Evolutionary conservation across 2,113 vertebrate species (phyloP).

Genomic region (Cryptotis parvus): DNA sequence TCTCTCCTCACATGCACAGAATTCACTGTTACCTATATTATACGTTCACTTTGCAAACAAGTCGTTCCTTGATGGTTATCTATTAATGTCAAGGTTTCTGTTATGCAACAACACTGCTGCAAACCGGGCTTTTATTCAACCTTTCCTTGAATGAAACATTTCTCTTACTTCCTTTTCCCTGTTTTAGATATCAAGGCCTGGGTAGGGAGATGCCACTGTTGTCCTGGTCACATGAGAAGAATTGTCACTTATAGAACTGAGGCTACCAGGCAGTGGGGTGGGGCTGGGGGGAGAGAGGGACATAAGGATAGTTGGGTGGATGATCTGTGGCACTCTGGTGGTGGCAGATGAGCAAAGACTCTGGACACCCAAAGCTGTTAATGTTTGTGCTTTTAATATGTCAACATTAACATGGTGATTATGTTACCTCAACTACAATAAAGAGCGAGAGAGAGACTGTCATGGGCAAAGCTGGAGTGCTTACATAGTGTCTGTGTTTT

Average conservation of each 20-base stretch:
- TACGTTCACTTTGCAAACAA: background rate
- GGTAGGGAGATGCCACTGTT: slow-evolving; percentile 27
- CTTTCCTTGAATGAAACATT: slow-evolving; percentile 54
- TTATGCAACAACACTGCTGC: slow-evolving; percentile 10
- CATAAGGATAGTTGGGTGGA: too few species aligned
- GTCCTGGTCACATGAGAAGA: slow-evolving; percentile 44
- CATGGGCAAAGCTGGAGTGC: slow-evolving; percentile 29
- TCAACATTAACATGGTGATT: too few species aligned
- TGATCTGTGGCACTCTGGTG: too few species aligned
- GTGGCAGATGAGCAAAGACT: too few species aligned
- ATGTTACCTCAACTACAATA: too few species aligned
- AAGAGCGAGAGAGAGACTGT: slow-evolving; percentile 29
- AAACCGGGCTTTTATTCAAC: slow-evolving; percentile 55
- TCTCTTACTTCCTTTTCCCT: slow-evolving; percentile 53
- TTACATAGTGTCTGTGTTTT: slow-evolving; percentile 66
- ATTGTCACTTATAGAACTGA: background rate
- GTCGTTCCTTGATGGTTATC: slow-evolving; percentile 10
- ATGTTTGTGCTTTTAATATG: too few species aligned
- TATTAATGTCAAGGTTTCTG: slow-evolving; percentile 37
- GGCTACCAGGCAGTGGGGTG: too few species aligned
- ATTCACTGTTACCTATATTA: background rate
- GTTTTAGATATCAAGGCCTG: slow-evolving; percentile 46
- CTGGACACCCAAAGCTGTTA: too few species aligned
- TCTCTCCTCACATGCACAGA: background rate
- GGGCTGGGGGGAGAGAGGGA: too few species aligned